These are phyloP conservation scores for Synchiropus splendidus DNA, from an alignment of 2,113 vertebrate genomes.

Conservation along the genomic window DNA sequence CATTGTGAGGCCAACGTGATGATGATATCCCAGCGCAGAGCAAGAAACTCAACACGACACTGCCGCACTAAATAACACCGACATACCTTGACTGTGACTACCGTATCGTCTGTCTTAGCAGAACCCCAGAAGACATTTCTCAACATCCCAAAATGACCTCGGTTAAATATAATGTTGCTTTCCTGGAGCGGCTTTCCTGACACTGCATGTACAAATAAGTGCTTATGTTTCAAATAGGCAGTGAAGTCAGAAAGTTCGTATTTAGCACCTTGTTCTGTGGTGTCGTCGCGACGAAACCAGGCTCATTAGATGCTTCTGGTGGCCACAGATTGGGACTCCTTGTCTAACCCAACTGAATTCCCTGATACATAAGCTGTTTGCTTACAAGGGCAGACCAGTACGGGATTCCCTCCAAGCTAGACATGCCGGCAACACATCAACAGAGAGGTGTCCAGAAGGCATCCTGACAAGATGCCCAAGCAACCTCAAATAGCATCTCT, in stretches of 20 bases:
- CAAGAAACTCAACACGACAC: slow-evolving; percentile 45
- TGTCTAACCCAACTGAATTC: too few species aligned
- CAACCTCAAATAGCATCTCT: too few species aligned
- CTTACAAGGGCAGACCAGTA: too few species aligned
- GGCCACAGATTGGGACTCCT: too few species aligned
- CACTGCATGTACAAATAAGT: slow-evolving; percentile 22
- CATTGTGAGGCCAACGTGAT: slow-evolving; percentile 40
- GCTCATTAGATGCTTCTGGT: too few species aligned
- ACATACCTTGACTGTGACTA: slow-evolving; percentile 41
- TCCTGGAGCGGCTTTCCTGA: slow-evolving; percentile 14
- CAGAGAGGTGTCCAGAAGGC: too few species aligned
- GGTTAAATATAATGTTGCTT: slow-evolving; percentile 29
- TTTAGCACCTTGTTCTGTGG: too few species aligned
- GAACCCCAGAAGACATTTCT: slow-evolving; percentile 27
- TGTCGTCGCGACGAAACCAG: too few species aligned
- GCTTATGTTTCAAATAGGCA: not conserved
- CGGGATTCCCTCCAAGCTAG: too few species aligned
- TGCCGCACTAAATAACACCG: slow-evolving; percentile 38
- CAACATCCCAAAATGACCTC: slow-evolving; percentile 32
- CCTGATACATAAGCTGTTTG: too few species aligned
- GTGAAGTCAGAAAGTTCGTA: not conserved
- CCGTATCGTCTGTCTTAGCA: slow-evolving; percentile 34
- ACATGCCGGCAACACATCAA: too few species aligned
- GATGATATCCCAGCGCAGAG: slow-evolving; percentile 48
- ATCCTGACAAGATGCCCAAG: too few species aligned